phyloP scores from a whole-genome alignment of 1,140 invertebrate genomes.

The Neodiprion lecontei region DNA sequence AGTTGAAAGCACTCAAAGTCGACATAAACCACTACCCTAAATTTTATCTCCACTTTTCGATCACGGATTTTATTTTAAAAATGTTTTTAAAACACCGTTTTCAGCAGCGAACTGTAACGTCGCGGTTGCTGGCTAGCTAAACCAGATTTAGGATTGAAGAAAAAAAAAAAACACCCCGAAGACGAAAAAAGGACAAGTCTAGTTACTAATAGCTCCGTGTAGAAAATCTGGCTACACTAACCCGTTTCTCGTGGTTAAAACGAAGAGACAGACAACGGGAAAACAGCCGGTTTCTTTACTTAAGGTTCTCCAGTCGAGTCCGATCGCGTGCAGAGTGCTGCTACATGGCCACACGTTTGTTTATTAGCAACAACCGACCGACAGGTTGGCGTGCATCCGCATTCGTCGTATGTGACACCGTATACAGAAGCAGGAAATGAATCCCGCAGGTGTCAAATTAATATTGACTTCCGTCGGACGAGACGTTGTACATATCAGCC shows the following conservation, averaged over 20 bases:
- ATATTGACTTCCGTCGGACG: not conserved
- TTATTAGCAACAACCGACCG: not conserved
- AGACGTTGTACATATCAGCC: no score
- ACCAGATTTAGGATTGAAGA: no score
- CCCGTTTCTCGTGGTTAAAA: not conserved
- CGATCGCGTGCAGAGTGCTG: not conserved
- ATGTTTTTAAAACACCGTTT: no score
- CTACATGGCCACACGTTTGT: not conserved
- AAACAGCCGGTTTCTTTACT: not conserved
- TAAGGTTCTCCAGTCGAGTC: no score
- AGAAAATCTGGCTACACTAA: no score
- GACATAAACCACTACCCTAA: not conserved
- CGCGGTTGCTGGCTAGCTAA: no score
- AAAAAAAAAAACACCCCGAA: not conserved
- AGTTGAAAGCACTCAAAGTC: not conserved
- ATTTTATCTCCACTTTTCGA: not conserved
- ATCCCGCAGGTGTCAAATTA: not conserved
- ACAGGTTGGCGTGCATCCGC: slow-evolving; percentile 3
- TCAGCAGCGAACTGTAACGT: no score
- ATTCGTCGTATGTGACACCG: not conserved
- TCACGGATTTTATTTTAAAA: not conserved
- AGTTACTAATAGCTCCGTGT: no score
- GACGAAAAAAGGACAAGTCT: not conserved
- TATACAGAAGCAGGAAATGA: not conserved
- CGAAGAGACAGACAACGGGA: not conserved